Evolutionary conservation across 2,113 vertebrate genomes (phyloP), one percentile per base, ranked within the genome.

Genomic region (Nothoprocta pentlandii): DNA sequence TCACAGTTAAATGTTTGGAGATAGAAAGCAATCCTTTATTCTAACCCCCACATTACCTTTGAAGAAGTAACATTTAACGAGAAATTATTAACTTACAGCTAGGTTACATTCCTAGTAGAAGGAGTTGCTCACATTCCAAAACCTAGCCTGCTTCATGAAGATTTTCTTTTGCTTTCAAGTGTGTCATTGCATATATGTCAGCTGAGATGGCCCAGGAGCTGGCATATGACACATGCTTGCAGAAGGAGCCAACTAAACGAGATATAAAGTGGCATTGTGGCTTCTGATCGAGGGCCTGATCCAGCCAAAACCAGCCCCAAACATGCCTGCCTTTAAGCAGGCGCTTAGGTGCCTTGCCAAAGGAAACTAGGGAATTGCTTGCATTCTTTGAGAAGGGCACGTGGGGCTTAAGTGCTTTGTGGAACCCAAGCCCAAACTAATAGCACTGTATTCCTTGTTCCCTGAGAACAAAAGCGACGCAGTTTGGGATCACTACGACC

Each of bases 401-500:
- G 1, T 54, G 78, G 62, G 69, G 61, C 90, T 96, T 89, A 92
- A 95, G 71, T 91, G 89, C 89, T 87, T 85, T 85, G 81, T 80
- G 78, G 87, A 92, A 92, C 66, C 58, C 77, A 84, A 92, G 77
- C 83, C 86, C 94, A 93, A 96, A 84, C 87, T 91, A 84, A 93
- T 68, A 90, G 67, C 83, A 94, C 79, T 90, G 89, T 87, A 86
- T 85, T 94, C 85, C 68, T 95, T 61, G 47, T n/a, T 94, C 68
- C 34, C 59, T 0, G 5, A 87, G 88, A 95, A 95, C 91, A 96
- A 95, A 96, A 91, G 85, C 87, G 39, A 85, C 47, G 10, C 70
- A 78, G 77, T 95, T 92, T 88, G 80, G 87, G 96, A 92, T 96
- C 95, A 70, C 30, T 17, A 46, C 87, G 91, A 95, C 89, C 89